phyloP scores from a whole-genome alignment of 2,888 invertebrate species.

The Andrena fulva region DNA sequence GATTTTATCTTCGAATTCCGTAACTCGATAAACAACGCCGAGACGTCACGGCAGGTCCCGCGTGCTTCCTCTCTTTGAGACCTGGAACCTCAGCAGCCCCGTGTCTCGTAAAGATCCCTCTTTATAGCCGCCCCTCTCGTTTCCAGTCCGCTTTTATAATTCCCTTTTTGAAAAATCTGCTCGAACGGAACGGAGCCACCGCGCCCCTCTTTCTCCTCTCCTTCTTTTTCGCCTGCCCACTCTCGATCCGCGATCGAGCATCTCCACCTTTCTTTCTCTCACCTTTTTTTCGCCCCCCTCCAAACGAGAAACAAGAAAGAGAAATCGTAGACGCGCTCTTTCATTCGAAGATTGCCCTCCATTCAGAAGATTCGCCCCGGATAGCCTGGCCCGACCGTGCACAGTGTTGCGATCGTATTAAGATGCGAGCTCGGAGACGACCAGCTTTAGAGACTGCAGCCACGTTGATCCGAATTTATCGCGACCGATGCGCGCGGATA shows the following conservation, averaged over 20 bases:
- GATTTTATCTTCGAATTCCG: conserved; percentile 75
- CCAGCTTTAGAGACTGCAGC: conserved; percentile 35
- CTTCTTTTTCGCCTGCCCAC: conserved; percentile 2
- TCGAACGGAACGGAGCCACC: conserved; percentile 32
- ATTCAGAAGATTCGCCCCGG: conserved; percentile 58
- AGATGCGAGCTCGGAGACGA: conserved; percentile 51
- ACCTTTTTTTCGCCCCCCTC: conserved; percentile 17
- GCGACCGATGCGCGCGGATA: conserved; percentile 60
- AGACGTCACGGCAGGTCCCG: conserved; percentile 74
- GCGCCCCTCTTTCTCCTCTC: conserved; percentile 10
- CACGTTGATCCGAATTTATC: conserved; percentile 66
- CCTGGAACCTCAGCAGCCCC: conserved; percentile 67
- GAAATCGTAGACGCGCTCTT: conserved; percentile 50
- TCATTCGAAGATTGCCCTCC: conserved; percentile 61
- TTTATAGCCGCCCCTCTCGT: conserved; percentile 83
- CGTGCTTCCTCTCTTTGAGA: conserved; percentile 61
- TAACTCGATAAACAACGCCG: conserved; percentile 76
- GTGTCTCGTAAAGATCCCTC: conserved; percentile 84
- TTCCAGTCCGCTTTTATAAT: conserved; percentile 84
- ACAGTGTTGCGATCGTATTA: conserved; percentile 66
- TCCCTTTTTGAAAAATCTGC: conserved; percentile 82
- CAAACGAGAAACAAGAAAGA: conserved; percentile 30
- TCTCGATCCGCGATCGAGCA: conserved; percentile 33
- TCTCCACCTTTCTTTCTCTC: not conserved
- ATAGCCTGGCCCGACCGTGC: conserved; percentile 14